Evolutionary conservation across 2,797 vertebrate genomes (phyloP), one percentile per base, ranked within the genome.

Genomic region (Acestrorhynchus altus): DNA sequence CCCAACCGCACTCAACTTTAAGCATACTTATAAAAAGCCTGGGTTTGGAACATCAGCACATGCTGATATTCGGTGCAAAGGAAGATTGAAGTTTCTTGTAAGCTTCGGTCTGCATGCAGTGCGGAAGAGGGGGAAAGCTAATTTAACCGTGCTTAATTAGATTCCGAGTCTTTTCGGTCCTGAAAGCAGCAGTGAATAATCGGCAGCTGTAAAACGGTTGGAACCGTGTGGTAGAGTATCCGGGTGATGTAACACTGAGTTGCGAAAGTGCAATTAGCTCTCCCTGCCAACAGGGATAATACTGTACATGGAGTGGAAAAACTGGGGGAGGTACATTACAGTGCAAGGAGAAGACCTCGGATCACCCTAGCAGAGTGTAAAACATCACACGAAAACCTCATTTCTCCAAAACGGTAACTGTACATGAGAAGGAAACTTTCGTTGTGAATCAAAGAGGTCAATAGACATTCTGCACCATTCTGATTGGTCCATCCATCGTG

Each of bases 141-240:
- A 72, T 75, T 77, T 69, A 75, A 63, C 61, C 18, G 22, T 51
- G 5, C 44, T 74, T 66, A 69, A 78, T 82, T 82, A 71, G 69
- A 64, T 80, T 69, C 4, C 61, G 60, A n/a, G 65, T 42, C 18
- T 47, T 71, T 67, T 24, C 44, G 57, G 4, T 26, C 39, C 24
- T 26, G 22, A 8, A n/a, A n/a, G 47, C 18, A 64, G 49, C 13
- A 11, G 24, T 24, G 46, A 74, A 40, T 44, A 76, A 72, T 39
- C 46, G 46, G 46, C 22, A 63, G 39, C 68, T 39, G 52, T 65
- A 46, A 72, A 57, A 42, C 28, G 16, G 12, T 35, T 42, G 18
- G n/a, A 46, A 47, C 12, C 26, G 64, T 65, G 39, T 66, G 24
- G 24, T 66, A 24, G 42, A 28, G 42, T 6, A 47, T 26, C 64